Evolutionary conservation across 2,797 vertebrate species (phyloP), one percentile per base, ranked within the genome.

Genomic region (Moxostoma hubbsi): DNA sequence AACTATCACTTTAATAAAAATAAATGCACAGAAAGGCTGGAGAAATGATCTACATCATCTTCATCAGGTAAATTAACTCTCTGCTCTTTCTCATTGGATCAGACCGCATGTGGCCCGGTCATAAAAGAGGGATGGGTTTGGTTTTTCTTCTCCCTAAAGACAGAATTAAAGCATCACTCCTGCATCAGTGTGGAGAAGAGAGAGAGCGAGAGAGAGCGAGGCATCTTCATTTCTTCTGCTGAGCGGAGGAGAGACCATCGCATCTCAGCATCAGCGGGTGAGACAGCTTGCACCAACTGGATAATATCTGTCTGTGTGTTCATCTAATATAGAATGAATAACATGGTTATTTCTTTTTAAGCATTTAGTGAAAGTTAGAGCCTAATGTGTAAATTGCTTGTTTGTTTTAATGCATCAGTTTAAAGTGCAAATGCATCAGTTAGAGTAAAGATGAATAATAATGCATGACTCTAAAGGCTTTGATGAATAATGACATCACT

Each of bases 131-230:
- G 80, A 66, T 81, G 77, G 80, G 81, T 53, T 51, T 68, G 53
- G 24, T 55, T 71, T 80, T 59, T 59, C 77, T 77, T 59, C 43
- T 84, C 59, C 75, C 65, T 78, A 46, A 69, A 78, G 72, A 77
- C 82, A 73, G 75, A 68, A 68, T 70, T 81, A 81, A 77, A 73
- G 77, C 80, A 80, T 68, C 72, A 46, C 69, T 75, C 74, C 79
- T 74, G 79, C 79, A 68, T 75, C 70, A 45, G 57, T 24, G 46
- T 61, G 18, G 65, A 69, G 57, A 47, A 77, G 43, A 72, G 16
- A 49, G 70, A 66, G 18, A 49, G 70, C 57, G 18, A 18, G 65
- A 47, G 43, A 65, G 61, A 24, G 43, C 66, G 43, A 49, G n/a
- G 6, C 43, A 57, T 61, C 65, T 61, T 77, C 65, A 69, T 77